Evolutionary conservation across 2,888 invertebrate species (phyloP).

Genomic region (Trissolcus japonicus): DNA sequence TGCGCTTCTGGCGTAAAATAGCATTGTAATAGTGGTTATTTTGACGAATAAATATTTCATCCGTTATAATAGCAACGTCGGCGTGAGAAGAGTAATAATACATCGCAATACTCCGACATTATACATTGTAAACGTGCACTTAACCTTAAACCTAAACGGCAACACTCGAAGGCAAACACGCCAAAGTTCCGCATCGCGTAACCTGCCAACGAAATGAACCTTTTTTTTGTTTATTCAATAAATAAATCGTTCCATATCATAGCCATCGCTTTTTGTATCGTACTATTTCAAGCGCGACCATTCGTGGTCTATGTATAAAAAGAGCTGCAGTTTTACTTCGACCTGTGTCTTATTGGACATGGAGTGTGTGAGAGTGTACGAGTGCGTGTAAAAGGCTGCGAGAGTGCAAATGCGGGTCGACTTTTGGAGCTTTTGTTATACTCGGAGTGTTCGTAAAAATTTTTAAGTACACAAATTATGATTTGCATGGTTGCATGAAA

Average conservation of each 20-base stretch:
- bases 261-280: slow-evolving; percentile 2
- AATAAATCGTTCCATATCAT: slow-evolving; percentile 16
- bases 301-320: no score
- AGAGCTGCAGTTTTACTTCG: no score
- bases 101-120: slow-evolving; percentile 29
- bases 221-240: slow-evolving; percentile 10
- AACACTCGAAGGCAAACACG: slow-evolving; percentile 35
- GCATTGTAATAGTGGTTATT: slow-evolving; percentile 50
- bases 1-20: slow-evolving; percentile 50
- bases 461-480: no score
- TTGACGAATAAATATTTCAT: slow-evolving; percentile 56
- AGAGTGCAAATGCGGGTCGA: no score
- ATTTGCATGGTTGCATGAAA: no score
- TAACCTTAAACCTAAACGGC: slow-evolving; percentile 41
- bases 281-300: neutral
- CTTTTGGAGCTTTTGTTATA: no score
- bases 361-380: no score
- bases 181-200: slow-evolving; percentile 34
- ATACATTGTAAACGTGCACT: slow-evolving; percentile 24
- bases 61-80: slow-evolving; percentile 53
- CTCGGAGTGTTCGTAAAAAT: no score
- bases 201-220: slow-evolving; percentile 25
- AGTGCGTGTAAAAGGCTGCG: no score
- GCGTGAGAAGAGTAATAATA: slow-evolving; percentile 56
- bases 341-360: no score